Percentiles rank a stretch among this genome's conserved stretches.
Evolutionary conservation across 2,797 vertebrate genomes (phyloP).

Genomic region (Megalops cyprinoides): DNA sequence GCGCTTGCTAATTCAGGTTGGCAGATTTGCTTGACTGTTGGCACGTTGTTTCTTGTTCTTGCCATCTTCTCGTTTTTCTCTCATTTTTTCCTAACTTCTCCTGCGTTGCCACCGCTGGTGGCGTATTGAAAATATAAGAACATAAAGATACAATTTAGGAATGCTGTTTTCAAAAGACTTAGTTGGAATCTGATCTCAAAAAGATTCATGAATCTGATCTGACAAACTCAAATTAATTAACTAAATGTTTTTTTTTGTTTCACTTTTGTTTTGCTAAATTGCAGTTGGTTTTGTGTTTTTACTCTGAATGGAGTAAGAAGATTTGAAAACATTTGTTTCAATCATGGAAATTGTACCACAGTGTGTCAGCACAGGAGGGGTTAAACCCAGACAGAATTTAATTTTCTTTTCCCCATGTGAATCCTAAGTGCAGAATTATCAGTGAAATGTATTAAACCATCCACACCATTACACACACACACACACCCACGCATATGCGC

Average conservation of each 20-base stretch:
- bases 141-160: no score
- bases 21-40: constrained; percentile 59
- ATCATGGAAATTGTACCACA: not conserved
- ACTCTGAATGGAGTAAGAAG: no score
- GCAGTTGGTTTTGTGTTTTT: no score
- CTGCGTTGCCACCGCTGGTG: not conserved
- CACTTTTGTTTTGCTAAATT: no score
- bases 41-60: constrained; percentile 53
- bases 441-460: constrained; percentile 77
- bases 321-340: not conserved
- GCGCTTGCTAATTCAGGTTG: constrained; percentile 99
- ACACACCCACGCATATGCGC: not conserved
- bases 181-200: no score
- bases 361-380: constrained; percentile 45
- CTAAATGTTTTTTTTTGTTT: no score
- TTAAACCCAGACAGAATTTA: constrained; percentile 68
- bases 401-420: constrained; percentile 59
- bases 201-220: no score
- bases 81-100: constrained; percentile 14
- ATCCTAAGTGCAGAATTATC: constrained; percentile 79
- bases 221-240: no score
- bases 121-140: no score
- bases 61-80: constrained; percentile 30
- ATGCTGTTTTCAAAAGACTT: no score
- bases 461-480: not conserved